Percentiles rank a stretch among this genome's conserved stretches.
Evolutionary conservation across 1,140 invertebrate species (phyloP).

Genomic region (Apis laboriosa): DNA sequence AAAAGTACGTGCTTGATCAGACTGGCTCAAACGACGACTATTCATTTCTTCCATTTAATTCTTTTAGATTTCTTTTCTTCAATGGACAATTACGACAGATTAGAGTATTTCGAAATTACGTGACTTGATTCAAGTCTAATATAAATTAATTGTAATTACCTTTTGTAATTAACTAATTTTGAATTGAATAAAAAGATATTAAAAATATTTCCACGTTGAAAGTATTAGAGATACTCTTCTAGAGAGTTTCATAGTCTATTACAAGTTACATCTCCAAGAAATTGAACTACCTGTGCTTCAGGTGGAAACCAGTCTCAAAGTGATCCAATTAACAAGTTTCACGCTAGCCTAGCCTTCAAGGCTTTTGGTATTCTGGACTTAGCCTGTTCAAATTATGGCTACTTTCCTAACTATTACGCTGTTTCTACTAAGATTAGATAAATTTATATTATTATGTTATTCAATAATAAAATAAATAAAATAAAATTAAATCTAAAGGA

Average conservation of each 20-base stretch:
- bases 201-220: background rate
- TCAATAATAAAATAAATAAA: no score
- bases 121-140: no score
- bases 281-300: slow-evolving; percentile 1
- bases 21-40: background rate
- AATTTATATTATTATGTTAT: background rate
- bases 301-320: slow-evolving; percentile 22
- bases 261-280: background rate
- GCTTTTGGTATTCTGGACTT: background rate
- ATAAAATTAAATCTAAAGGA: no score
- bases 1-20: background rate
- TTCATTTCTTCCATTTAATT: background rate
- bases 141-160: no score
- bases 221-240: background rate
- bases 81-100: no score
- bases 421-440: background rate
- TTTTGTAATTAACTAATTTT: no score
- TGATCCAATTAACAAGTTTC: slow-evolving; percentile 36
- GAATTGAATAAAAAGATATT: no score
- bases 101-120: no score
- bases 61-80: no score
- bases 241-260: background rate
- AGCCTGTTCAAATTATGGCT: background rate
- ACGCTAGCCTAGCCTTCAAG: background rate
- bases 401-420: background rate